Conservation (phyloP, 92 coral and sea anemone genomes). For the Epizoanthus ramosus region DNA sequence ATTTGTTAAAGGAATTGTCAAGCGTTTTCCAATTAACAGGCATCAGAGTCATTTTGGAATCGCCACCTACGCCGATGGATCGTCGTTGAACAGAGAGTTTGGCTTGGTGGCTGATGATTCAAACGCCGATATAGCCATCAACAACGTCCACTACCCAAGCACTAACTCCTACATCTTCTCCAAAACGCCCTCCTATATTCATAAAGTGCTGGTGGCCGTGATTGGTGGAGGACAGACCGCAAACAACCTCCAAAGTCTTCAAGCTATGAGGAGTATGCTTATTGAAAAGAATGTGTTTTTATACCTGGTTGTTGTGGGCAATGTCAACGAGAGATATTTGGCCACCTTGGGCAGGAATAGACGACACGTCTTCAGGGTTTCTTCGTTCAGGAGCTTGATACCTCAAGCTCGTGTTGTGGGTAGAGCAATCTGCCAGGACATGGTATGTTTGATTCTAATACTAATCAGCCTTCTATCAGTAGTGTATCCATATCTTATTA, state of each 20-base stretch:
- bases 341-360: neutral
- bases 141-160: neutral
- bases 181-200: constrained; percentile 7
- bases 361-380: constrained; percentile 4
- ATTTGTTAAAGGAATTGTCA: neutral
- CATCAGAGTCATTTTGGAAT: constrained; percentile 18
- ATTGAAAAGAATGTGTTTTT: neutral
- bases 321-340: neutral
- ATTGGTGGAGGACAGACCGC: neutral
- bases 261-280: neutral
- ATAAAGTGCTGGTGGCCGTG: neutral
- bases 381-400: neutral
- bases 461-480: too few relatives aligned
- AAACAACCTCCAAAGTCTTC: neutral
- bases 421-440: constrained; percentile 5
- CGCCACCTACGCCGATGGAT: neutral
- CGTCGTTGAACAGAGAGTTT: neutral
- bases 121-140: neutral
- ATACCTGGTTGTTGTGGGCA: constrained; percentile 2
- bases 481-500: too few relatives aligned
- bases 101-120: neutral
- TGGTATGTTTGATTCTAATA: neutral
- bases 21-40: neutral
- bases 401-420: constrained; percentile 10
- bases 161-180: neutral